A percentile compares a stretch with the other conserved stretches of the same genome.
Evolutionary conservation across 2,113 vertebrate genomes (phyloP).

Genomic region (Tupaia tana): DNA sequence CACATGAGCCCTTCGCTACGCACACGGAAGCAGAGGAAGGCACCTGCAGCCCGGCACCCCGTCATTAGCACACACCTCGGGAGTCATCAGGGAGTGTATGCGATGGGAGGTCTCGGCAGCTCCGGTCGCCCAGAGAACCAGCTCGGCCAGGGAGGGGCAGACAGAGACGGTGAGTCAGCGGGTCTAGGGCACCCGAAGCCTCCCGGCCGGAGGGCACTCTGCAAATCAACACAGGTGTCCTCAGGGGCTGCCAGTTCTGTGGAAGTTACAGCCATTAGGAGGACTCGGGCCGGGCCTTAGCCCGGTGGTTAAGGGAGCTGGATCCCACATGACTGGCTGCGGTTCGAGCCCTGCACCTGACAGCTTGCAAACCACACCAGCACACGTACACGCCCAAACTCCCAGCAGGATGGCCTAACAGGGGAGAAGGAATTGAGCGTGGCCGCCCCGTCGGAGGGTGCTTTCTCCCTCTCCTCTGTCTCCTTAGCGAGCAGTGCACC

Average conservation of each 20-base stretch:
- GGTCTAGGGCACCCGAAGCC: neutral
- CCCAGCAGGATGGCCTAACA: no score
- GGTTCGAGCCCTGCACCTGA: no score
- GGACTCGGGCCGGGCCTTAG: no score
- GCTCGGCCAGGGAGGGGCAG: conserved; percentile 65
- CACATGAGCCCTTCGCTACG: conserved; percentile 65
- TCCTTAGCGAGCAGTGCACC: no score
- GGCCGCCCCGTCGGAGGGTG: no score
- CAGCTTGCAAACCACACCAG: no score
- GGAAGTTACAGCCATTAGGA: neutral
- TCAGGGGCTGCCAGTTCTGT: neutral
- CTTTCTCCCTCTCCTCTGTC: no score
- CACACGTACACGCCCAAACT: no score
- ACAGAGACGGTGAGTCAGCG: conserved; percentile 77
- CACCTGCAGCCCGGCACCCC: conserved; percentile 54
- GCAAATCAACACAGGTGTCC: neutral
- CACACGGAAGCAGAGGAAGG: conserved; percentile 71
- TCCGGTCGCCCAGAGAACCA: conserved; percentile 69
- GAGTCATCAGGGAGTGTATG: conserved; percentile 71
- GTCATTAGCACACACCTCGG: conserved; percentile 77
- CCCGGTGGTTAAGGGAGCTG: no score
- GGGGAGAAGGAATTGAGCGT: no score
- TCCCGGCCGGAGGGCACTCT: neutral
- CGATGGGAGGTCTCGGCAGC: conserved; percentile 47
- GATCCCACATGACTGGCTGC: no score